Evolutionary conservation across 2,888 invertebrate species (phyloP), one percentile per base, ranked within the genome.

Genomic region (Epinotia nisella): DNA sequence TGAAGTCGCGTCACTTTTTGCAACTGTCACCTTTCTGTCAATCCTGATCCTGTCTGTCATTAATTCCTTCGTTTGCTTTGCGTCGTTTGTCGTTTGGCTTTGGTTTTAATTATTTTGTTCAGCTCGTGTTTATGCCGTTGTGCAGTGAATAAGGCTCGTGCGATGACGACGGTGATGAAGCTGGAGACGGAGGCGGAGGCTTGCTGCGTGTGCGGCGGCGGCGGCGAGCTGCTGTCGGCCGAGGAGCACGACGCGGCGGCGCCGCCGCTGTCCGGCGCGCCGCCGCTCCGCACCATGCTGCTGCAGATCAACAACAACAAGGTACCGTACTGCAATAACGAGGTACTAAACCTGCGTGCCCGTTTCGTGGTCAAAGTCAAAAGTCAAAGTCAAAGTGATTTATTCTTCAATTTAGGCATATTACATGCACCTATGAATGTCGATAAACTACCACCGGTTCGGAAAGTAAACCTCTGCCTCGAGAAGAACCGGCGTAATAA

Each of bases 301-400:
- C 81, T 91, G 75, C 91, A 92, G 11, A 85, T 93, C 60, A 91
- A 90, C 75, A 86, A 89, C 72, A 89, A 87, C 76, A 93, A 92
- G 90, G 92, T 92, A 78, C 24, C 39, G 10, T 10, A 19, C 53
- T 4, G 4, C 15, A 15, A 15, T 15, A 3, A 45, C 45, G 0
- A 45, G 3, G 4, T 45, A 45, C 10, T 9, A 2, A 10, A 39
- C 39, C 39, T 39, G 39, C 15, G 15, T 15, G 45, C 45, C n/a
- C n/a, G n/a, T n/a, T n/a, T n/a, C n/a, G n/a, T n/a, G n/a, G n/a
- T n/a, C n/a, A n/a, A n/a, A n/a, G n/a, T n/a, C n/a, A n/a, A n/a
- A n/a, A n/a, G n/a, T n/a, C n/a, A n/a, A n/a, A n/a, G n/a, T n/a
- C n/a, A n/a, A n/a, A n/a, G n/a, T n/a, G n/a, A n/a, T n/a, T n/a